Conservation (phyloP, 2,797 vertebrate genomes). For the Buphagus erythrorhynchus region DNA sequence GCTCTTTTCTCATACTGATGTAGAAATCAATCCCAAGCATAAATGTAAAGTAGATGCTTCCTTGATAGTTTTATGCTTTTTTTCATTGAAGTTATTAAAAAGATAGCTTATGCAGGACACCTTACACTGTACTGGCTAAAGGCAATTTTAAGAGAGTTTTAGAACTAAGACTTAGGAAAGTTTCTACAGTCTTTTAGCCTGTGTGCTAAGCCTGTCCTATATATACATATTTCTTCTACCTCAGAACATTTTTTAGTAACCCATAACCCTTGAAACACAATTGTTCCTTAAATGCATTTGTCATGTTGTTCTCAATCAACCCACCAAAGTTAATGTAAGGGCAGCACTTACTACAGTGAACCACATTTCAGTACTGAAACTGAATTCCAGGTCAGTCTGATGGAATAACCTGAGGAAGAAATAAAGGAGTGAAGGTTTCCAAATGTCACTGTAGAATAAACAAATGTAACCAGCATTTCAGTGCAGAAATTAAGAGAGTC, state of each 20-base stretch:
- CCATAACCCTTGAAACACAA: neutral
- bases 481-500: neutral
- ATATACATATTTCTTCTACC: neutral
- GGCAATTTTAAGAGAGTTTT: neutral
- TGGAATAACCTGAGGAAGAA: neutral
- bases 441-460: neutral
- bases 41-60: slow-evolving; percentile 1
- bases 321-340: neutral
- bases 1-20: neutral
- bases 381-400: neutral
- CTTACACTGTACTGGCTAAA: neutral
- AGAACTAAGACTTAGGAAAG: neutral
- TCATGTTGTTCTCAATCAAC: neutral
- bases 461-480: neutral
- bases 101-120: neutral
- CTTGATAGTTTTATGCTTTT: neutral
- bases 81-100: neutral
- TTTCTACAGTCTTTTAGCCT: neutral
- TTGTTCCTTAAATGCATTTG: neutral
- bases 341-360: neutral
- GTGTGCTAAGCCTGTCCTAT: neutral
- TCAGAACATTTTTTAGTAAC: neutral
- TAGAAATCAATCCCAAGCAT: slow-evolving; percentile 5
- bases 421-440: neutral
- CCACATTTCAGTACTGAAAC: neutral